These are phyloP conservation scores for Apostichopus californicus DNA, from an alignment of 35 echinoderm and acorn worm species.

Conservation along the genomic window DNA sequence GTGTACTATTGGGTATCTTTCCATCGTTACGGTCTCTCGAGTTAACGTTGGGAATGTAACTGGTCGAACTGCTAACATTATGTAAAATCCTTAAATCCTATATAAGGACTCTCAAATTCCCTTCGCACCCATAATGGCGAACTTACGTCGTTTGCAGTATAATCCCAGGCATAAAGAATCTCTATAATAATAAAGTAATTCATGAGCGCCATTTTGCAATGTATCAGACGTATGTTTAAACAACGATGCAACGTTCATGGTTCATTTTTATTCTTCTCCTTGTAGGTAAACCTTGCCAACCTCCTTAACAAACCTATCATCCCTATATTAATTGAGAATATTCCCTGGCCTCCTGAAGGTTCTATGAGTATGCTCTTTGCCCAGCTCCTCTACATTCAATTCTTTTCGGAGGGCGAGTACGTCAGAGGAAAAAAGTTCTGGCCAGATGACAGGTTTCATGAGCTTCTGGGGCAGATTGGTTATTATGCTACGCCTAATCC, in stretches of 20 bases:
- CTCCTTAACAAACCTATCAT: conserved; percentile 99
- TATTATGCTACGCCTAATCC: conserved; percentile 79
- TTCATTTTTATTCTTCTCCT: neutral
- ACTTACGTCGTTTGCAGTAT: no score
- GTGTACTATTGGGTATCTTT: no score
- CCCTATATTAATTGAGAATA: conserved; percentile 86
- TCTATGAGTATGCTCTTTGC: conserved; percentile 98
- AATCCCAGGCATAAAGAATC: no score
- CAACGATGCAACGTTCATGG: no score
- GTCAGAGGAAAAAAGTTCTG: conserved; percentile 93
- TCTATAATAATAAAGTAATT: neutral
- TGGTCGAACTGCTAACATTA: no score
- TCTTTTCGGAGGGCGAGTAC: conserved; percentile 82
- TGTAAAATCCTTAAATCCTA: no score
- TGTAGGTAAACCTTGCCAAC: conserved; percentile 89
- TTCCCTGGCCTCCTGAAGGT: conserved; percentile 86
- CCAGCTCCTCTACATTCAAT: conserved; percentile 91
- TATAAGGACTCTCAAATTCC: no score
- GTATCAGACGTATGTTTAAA: no score
- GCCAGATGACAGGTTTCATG: conserved; percentile 78
- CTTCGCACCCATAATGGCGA: no score
- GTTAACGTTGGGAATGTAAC: no score
- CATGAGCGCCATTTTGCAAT: no score
- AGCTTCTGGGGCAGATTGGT: conserved; percentile 69
- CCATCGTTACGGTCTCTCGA: no score